Conservation (phyloP, 2,797 vertebrate genomes). For the Myiotriccus ornatus region DNA sequence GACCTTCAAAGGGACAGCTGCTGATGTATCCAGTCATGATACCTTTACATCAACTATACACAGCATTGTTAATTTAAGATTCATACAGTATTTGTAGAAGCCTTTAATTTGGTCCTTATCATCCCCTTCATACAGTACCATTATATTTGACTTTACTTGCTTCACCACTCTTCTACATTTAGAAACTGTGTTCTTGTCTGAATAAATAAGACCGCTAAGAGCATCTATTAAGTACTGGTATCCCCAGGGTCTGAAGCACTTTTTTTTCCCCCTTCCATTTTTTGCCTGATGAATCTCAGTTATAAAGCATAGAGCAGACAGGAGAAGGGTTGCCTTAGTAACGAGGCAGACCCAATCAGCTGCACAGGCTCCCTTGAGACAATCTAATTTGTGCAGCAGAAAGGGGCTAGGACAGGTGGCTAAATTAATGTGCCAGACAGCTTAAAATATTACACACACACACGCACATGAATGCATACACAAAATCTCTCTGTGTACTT, state of each 20-base stretch:
- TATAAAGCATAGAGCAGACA: conserved; percentile 72
- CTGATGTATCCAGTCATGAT: not conserved
- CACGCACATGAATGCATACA: not conserved
- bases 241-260: conserved; percentile 43
- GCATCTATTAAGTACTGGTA: conserved; percentile 61
- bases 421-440: conserved; percentile 76
- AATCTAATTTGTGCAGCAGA: conserved; percentile 79
- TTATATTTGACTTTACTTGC: conserved; percentile 10
- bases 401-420: conserved; percentile 81
- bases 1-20: conserved; percentile 5
- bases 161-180: conserved; percentile 37
- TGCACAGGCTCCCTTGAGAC: conserved; percentile 77
- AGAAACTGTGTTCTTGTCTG: conserved; percentile 51
- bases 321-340: conserved; percentile 83
- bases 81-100: not conserved
- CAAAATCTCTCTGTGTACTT: conserved; percentile 5
- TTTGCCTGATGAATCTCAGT: conserved; percentile 69
- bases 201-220: conserved; percentile 63
- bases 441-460: conserved; percentile 54
- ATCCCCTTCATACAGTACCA: not conserved
- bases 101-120: conserved; percentile 2
- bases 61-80: not conserved
- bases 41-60: not conserved
- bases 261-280: not conserved
- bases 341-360: conserved; percentile 80